Evolutionary conservation across 2,797 vertebrate genomes (phyloP).

Genomic region (Petrocephalus sullivani): DNA sequence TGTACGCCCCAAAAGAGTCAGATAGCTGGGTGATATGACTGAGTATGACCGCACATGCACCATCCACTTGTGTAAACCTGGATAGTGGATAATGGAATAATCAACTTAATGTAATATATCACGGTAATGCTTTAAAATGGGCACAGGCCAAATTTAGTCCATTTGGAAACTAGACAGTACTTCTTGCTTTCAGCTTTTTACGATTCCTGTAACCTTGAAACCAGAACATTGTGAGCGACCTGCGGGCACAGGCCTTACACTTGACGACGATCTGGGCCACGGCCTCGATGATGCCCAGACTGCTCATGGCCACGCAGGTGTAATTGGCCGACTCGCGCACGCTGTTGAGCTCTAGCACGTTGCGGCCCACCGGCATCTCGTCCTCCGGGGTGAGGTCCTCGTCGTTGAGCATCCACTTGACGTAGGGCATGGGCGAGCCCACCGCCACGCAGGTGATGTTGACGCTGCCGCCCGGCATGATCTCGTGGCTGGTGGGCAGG

Average conservation of each 20-base stretch:
- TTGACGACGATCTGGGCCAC: conserved; percentile 93
- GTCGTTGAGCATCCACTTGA: conserved; percentile 85
- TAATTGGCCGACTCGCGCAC: conserved; percentile 90
- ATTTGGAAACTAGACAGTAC: not conserved
- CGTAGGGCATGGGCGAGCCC: conserved; percentile 92
- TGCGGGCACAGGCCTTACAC: conserved; percentile 62
- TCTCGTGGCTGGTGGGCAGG: conserved; percentile 86
- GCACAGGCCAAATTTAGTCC: not conserved
- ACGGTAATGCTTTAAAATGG: conserved; percentile 6
- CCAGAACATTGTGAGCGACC: not conserved
- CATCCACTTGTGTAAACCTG: not conserved
- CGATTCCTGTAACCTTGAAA: not conserved
- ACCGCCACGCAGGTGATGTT: conserved; percentile 95
- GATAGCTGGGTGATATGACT: not conserved
- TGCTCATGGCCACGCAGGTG: conserved; percentile 92
- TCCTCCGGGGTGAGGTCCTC: conserved; percentile 88
- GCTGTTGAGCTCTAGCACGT: conserved; percentile 86
- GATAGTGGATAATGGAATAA: conserved; percentile 2
- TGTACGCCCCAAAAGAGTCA: not conserved
- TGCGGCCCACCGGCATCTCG: conserved; percentile 90
- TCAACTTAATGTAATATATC: not conserved
- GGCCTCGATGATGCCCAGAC: conserved; percentile 88
- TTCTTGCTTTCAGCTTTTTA: conserved; percentile 4
- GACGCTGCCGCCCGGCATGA: conserved; percentile 93
- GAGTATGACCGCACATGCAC: not conserved